Conservation (phyloP, 2,888 invertebrate genomes). For the Zaprionus lineosus region DNA sequence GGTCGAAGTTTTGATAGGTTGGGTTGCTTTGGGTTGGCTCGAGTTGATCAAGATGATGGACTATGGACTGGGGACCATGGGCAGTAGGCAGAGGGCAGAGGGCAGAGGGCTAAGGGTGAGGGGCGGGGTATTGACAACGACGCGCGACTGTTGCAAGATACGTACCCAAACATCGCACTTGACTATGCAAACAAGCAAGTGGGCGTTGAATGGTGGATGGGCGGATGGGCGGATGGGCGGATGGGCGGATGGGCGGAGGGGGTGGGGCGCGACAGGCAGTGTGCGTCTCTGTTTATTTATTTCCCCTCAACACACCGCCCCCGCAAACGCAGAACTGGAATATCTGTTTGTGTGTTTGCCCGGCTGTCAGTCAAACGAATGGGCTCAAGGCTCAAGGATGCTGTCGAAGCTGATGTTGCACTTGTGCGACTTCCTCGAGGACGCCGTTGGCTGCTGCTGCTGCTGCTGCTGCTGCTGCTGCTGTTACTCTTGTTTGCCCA, state of each 20-base stretch:
- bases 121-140: not conserved
- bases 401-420: slow-evolving; percentile 50
- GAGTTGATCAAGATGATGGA: too few species aligned
- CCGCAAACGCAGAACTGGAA: too few species aligned
- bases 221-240: too few species aligned
- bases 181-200: slow-evolving; percentile 75
- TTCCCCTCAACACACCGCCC: too few species aligned
- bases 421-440: slow-evolving; percentile 60
- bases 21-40: too few species aligned
- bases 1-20: too few species aligned
- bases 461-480: slow-evolving; percentile 53
- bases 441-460: slow-evolving; percentile 32
- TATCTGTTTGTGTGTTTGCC: slow-evolving; percentile 56
- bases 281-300: slow-evolving; percentile 67
- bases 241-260: slow-evolving; percentile 58
- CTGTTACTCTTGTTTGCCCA: slow-evolving; percentile 60
- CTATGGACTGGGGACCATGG: too few species aligned
- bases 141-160: slow-evolving; percentile 53
- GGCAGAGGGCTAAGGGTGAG: not conserved
- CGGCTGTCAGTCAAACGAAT: slow-evolving; percentile 68
- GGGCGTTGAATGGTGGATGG: slow-evolving; percentile 42
- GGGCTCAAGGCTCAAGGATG: slow-evolving; percentile 64
- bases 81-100: too few species aligned
- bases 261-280: slow-evolving; percentile 34
- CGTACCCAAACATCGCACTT: slow-evolving; percentile 76